Percentiles rank a stretch among this genome's conserved stretches.
phyloP scores from a whole-genome alignment of 2,888 invertebrate species.

The Eucera pruinosa region DNA sequence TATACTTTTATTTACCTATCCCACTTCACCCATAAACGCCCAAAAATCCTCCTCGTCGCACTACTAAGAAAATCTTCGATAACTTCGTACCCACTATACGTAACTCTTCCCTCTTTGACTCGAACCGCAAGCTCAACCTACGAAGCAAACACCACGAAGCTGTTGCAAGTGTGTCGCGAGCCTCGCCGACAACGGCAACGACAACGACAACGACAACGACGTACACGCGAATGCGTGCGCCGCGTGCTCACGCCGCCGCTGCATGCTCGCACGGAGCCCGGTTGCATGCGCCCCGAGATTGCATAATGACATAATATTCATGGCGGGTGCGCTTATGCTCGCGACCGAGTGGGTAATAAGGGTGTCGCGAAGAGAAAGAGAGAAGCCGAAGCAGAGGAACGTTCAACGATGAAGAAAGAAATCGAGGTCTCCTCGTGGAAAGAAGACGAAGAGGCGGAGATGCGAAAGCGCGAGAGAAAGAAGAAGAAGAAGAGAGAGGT shows the following conservation, averaged over 20 bases:
- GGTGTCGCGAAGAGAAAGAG: slow-evolving; percentile 66
- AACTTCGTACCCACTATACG: slow-evolving; percentile 15
- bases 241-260: too few species aligned
- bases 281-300: slow-evolving; percentile 82
- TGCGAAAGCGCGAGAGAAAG: background rate
- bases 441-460: slow-evolving; percentile 10
- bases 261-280: background rate
- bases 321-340: slow-evolving; percentile 77
- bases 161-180: background rate
- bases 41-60: too few species aligned
- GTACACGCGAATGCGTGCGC: too few species aligned
- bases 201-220: too few species aligned
- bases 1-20: too few species aligned
- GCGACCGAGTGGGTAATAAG: slow-evolving; percentile 79
- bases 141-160: slow-evolving; percentile 1
- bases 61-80: slow-evolving; percentile 51
- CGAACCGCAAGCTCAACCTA: slow-evolving; percentile 3
- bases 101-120: slow-evolving; percentile 11
- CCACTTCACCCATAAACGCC: too few species aligned
- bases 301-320: slow-evolving; percentile 84
- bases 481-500: background rate
- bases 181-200: too few species aligned
- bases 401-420: slow-evolving; percentile 16
- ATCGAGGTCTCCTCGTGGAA: background rate
- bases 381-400: too few species aligned